phyloP scores from a whole-genome alignment of 1,140 invertebrate genomes.

The Drosophila arizonae region DNA sequence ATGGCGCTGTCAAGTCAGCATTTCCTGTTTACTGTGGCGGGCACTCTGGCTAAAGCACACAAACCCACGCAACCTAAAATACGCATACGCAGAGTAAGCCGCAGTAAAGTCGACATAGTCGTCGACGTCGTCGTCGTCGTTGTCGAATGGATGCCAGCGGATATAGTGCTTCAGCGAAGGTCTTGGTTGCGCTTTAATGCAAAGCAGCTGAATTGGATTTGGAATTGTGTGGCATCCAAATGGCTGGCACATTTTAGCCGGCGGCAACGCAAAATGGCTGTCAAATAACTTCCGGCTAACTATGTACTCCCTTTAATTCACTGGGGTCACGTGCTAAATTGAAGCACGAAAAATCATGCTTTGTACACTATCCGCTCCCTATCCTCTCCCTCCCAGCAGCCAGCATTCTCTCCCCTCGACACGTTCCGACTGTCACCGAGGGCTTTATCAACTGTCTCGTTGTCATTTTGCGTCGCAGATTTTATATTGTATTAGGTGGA shows the following conservation, averaged over 20 bases:
- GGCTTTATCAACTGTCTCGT: conserved; percentile 34
- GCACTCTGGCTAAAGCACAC: conserved; percentile 11
- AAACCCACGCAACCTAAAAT: background rate
- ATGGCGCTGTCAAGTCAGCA: conserved; percentile 49
- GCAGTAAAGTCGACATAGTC: conserved; percentile 11
- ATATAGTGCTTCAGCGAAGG: conserved; percentile 16
- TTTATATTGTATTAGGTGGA: conserved; percentile 16
- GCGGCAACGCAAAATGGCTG: conserved; percentile 40
- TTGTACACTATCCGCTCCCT: background rate
- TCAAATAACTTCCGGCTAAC: conserved; percentile 48
- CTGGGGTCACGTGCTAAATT: conserved; percentile 45
- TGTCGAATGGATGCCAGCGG: conserved; percentile 17
- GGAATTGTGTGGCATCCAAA: conserved; percentile 1
- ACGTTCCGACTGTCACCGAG: background rate
- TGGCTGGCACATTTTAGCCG: conserved; percentile 31
- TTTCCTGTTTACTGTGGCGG: conserved; percentile 44
- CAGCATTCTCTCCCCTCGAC: background rate
- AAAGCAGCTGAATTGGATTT: conserved; percentile 47
- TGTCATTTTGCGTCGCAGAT: conserved; percentile 37
- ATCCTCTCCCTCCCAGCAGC: too few relatives aligned
- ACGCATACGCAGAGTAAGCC: conserved; percentile 5
- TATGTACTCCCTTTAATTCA: conserved; percentile 26
- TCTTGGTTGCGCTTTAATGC: conserved; percentile 31
- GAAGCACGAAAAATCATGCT: conserved; percentile 14
- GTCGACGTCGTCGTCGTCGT: background rate